Percentiles rank a stretch among this genome's conserved stretches.
These are phyloP conservation scores for Dicycla oo DNA, from an alignment of 2,888 invertebrate genomes.

Conservation along the genomic window DNA sequence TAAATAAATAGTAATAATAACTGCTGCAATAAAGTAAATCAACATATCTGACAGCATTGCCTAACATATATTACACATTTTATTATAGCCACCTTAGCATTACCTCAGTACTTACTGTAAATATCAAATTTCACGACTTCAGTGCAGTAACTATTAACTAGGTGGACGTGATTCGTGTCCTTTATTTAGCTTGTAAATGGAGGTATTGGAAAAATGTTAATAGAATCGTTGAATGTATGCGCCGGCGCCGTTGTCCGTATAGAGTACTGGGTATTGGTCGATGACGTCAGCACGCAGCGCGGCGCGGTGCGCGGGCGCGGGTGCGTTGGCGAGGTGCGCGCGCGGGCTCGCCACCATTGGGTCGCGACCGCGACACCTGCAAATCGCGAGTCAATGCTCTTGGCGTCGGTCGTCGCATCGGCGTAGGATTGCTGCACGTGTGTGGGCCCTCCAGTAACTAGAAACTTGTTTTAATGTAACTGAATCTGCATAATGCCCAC, in stretches of 20 bases:
- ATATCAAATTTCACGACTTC: conserved; percentile 54
- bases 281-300: conserved; percentile 62
- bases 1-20: conserved; percentile 24
- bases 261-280: conserved; percentile 53
- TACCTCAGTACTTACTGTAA: conserved; percentile 28
- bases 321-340: conserved; percentile 59
- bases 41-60: conserved; percentile 15
- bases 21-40: conserved; percentile 42
- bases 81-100: conserved; percentile 33
- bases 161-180: conserved; percentile 46
- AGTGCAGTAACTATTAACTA: conserved; percentile 39
- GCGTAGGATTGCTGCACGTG: conserved; percentile 69
- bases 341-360: conserved; percentile 63
- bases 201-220: conserved; percentile 62
- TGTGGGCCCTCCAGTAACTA: conserved; percentile 69
- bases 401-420: conserved; percentile 64
- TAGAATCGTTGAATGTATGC: conserved; percentile 69
- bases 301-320: conserved; percentile 47
- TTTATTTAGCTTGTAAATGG: conserved; percentile 25
- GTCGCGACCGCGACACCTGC: conserved; percentile 72
- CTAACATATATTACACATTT: conserved; percentile 24
- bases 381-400: conserved; percentile 73
- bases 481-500: conserved; percentile 68
- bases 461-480: conserved; percentile 71
- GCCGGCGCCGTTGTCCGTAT: conserved; percentile 73